These are phyloP conservation scores for Poeciliopsis turneri DNA, from an alignment of 2,797 vertebrate genomes.

Conservation along the genomic window DNA sequence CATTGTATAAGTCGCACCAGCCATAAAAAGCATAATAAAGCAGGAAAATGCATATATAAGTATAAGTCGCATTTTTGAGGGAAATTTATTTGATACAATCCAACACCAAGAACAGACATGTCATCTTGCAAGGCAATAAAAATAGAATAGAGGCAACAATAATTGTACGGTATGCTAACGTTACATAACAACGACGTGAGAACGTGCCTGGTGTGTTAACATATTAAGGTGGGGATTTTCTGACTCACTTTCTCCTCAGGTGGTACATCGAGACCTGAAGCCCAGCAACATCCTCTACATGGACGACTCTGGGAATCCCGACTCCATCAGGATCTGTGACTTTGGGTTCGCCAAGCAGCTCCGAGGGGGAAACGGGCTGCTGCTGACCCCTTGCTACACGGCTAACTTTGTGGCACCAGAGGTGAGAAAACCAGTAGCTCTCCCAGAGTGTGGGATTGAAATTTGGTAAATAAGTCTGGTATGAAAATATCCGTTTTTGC, in stretches of 20 bases:
- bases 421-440: slow-evolving; percentile 76
- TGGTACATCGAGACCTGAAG: slow-evolving; percentile 97
- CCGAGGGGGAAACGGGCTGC: slow-evolving; percentile 92
- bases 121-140: too few relatives aligned
- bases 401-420: slow-evolving; percentile 99
- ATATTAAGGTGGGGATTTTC: too few relatives aligned
- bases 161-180: too few relatives aligned
- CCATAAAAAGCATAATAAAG: too few relatives aligned
- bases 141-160: too few relatives aligned
- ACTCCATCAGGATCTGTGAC: slow-evolving; percentile 97
- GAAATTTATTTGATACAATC: too few relatives aligned
- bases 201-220: too few relatives aligned
- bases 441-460: not conserved
- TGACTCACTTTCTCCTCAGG: slow-evolving; percentile 70
- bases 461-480: not conserved
- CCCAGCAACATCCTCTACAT: slow-evolving; percentile 98
- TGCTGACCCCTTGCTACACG: slow-evolving; percentile 96
- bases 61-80: too few relatives aligned
- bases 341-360: slow-evolving; percentile 98
- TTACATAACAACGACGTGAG: too few relatives aligned
- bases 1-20: too few relatives aligned
- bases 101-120: too few relatives aligned
- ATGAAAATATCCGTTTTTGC: not conserved
- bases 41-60: too few relatives aligned
- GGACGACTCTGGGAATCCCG: slow-evolving; percentile 94